phyloP scores from a whole-genome alignment of 1,140 invertebrate genomes.

The Stenopsyche tienmushanensis region DNA sequence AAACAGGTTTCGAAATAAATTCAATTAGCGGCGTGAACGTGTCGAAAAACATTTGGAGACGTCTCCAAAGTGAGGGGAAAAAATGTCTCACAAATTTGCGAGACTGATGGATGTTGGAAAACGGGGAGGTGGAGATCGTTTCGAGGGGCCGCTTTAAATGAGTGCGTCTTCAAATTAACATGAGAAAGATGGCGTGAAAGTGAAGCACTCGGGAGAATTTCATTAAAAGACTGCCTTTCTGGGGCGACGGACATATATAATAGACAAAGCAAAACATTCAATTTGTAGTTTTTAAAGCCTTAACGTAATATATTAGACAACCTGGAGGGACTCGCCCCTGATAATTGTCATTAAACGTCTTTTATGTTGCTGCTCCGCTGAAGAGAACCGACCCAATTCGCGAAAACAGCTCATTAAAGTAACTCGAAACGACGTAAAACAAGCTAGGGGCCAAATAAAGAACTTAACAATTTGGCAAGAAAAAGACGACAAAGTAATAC shows the following conservation, averaged over 20 bases:
- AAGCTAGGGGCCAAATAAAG: no score
- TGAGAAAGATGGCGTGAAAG: conserved; percentile 1
- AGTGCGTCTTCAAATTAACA: conserved; percentile 12
- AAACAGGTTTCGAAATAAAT: conserved; percentile 14
- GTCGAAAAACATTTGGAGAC: conserved; percentile 10
- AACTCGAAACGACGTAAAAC: no score
- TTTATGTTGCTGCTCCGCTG: no score
- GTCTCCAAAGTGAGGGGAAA: not conserved
- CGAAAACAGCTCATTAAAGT: no score
- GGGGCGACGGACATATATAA: not conserved
- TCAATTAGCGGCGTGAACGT: conserved; percentile 8
- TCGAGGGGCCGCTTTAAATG: not conserved
- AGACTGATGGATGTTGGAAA: not conserved
- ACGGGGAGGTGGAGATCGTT: not conserved
- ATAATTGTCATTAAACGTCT: no score
- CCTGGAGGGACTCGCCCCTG: no score
- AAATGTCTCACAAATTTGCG: conserved; percentile 4
- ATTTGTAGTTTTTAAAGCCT: no score
- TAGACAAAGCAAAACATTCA: not conserved
- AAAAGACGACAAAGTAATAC: no score
- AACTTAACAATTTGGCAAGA: no score
- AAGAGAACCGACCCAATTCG: no score
- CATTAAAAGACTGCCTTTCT: not conserved
- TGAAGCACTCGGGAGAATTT: conserved; percentile 2
- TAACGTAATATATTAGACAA: no score